Percentiles rank a stretch among this genome's conserved stretches.
phyloP scores from a whole-genome alignment of 2,888 invertebrate genomes.

The Andricus curvator region DNA sequence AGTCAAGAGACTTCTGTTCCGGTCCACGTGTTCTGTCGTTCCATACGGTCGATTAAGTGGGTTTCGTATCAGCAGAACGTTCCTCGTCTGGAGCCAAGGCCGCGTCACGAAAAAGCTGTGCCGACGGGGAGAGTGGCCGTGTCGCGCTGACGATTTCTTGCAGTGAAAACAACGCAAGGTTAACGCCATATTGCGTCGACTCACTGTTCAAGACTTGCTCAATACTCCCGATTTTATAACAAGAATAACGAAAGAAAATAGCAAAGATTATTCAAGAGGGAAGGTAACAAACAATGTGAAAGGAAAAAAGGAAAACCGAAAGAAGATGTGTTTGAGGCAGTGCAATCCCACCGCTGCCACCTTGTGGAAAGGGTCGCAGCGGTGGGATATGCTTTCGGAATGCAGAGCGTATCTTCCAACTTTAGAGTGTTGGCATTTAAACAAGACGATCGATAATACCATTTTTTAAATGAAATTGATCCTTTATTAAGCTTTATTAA shows the following conservation, averaged over 20 bases:
- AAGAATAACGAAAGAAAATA: not conserved
- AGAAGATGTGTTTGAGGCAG: not conserved
- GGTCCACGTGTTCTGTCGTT: slow-evolving; percentile 48
- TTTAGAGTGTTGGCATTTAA: not conserved
- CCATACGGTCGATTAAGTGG: slow-evolving; percentile 55
- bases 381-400: not conserved
- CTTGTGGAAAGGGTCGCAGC: too few relatives aligned
- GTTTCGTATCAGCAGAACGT: slow-evolving; percentile 45
- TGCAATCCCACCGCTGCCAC: not conserved
- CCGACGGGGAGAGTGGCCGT: slow-evolving; percentile 58
- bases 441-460: not conserved
- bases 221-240: slow-evolving; percentile 13
- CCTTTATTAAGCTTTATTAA: too few relatives aligned
- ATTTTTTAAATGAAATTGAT: too few relatives aligned
- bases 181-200: slow-evolving; percentile 22
- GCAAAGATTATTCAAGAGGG: not conserved
- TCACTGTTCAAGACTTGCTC: slow-evolving; percentile 5
- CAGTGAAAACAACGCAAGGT: slow-evolving; percentile 52
- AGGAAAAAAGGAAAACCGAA: not conserved
- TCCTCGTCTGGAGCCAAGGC: slow-evolving; percentile 55
- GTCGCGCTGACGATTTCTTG: slow-evolving; percentile 62
- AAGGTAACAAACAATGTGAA: not conserved
- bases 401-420: not conserved
- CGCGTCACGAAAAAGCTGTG: slow-evolving; percentile 44
- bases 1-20: slow-evolving; percentile 22